phyloP scores from a whole-genome alignment of 2,113 vertebrate species.

The Numida meleagris region DNA sequence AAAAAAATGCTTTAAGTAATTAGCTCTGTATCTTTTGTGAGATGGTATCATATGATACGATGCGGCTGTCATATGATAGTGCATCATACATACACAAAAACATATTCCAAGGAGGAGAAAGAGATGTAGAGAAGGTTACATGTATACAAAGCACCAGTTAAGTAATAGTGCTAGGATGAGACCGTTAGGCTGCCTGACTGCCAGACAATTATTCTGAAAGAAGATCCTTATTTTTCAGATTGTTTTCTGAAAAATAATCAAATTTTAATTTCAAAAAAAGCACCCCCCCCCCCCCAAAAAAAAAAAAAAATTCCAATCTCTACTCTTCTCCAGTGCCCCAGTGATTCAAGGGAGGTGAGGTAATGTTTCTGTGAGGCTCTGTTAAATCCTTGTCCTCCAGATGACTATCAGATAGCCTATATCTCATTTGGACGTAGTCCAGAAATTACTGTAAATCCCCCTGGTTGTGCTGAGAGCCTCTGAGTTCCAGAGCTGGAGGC shows the following conservation, averaged over 20 bases:
- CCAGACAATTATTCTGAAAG: neutral
- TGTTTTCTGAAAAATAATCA: accelerated
- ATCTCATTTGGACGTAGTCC: neutral
- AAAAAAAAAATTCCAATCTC: neutral
- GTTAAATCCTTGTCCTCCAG: neutral
- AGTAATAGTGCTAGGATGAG: neutral
- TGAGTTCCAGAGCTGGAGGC: neutral
- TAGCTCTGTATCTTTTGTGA: neutral
- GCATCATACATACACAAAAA: neutral
- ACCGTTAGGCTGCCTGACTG: neutral
- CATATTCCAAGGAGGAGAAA: neutral
- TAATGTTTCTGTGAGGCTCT: neutral
- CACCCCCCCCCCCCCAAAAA: no score
- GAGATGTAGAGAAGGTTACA: neutral
- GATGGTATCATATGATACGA: neutral
- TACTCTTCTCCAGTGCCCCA: neutral
- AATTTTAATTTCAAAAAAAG: neutral
- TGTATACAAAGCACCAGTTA: neutral
- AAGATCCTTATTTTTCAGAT: neutral
- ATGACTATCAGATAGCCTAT: neutral
- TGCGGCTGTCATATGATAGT: neutral
- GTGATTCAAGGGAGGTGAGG: neutral
- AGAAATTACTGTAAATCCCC: conserved; percentile 7
- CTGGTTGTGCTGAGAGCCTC: neutral
- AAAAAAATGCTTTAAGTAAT: neutral